Conservation (phyloP, 2,888 invertebrate species). For the Nephrocerus scutellatus region DNA sequence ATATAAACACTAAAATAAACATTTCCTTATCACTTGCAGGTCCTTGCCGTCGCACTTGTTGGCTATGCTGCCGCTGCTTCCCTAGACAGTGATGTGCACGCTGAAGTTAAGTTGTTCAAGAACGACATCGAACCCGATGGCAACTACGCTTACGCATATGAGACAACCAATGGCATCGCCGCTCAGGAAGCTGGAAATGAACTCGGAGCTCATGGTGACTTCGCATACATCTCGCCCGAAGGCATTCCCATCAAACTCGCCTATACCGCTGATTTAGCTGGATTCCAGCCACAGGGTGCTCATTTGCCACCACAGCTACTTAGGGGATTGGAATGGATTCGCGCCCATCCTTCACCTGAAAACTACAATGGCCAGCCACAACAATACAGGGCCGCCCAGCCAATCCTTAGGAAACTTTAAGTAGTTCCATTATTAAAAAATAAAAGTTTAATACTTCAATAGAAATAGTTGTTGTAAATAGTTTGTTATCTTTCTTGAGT, state of each 20-base stretch:
- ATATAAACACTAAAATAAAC: constrained; percentile 7
- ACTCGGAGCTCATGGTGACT: constrained; percentile 31
- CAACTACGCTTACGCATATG: constrained; percentile 22
- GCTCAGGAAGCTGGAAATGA: constrained; percentile 28
- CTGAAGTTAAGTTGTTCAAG: constrained; percentile 21
- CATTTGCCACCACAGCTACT: constrained; percentile 30
- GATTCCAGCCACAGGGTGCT: constrained; percentile 30
- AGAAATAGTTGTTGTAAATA: too few species aligned
- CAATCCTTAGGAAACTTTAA: too few species aligned
- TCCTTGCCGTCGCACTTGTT: constrained; percentile 3
- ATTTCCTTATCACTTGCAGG: not conserved
- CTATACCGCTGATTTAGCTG: constrained; percentile 37
- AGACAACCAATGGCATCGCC: constrained; percentile 28
- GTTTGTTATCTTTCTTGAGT: too few species aligned
- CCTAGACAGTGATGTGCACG: constrained; percentile 23
- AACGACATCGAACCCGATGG: constrained; percentile 34
- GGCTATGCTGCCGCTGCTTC: constrained; percentile 5
- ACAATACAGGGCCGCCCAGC: too few species aligned
- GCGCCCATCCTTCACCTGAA: constrained; percentile 25
- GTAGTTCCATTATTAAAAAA: too few species aligned
- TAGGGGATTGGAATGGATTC: constrained; percentile 24
- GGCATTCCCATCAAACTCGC: constrained; percentile 29
- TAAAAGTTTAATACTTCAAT: too few species aligned
- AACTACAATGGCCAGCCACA: too few species aligned
- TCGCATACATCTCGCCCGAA: constrained; percentile 31